Conservation (phyloP, 2,888 invertebrate genomes). For the Prosapia bicincta region DNA sequence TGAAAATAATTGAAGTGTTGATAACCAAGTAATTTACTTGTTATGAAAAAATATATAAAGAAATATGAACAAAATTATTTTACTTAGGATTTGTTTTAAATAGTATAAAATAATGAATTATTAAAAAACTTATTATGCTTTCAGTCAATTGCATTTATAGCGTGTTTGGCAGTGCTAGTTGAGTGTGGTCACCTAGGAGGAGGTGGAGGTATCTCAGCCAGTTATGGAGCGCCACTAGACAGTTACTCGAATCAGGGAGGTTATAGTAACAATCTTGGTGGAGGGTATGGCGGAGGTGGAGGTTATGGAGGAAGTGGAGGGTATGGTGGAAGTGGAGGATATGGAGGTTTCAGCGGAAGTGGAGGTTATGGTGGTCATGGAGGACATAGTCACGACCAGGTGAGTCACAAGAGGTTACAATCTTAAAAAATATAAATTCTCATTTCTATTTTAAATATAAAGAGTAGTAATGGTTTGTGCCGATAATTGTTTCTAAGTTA, state of each 20-base stretch:
- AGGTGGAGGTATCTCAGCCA: background rate
- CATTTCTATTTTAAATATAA: too few species aligned
- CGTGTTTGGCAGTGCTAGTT: background rate
- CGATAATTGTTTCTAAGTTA: too few species aligned
- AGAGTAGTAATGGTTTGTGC: too few species aligned
- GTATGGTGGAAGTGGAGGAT: background rate
- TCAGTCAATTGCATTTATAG: background rate
- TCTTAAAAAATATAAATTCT: too few species aligned
- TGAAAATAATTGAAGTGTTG: too few species aligned
- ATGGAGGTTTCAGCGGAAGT: background rate
- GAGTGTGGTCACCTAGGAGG: background rate
- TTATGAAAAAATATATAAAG: too few species aligned
- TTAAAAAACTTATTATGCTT: too few species aligned
- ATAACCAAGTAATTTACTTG: too few species aligned
- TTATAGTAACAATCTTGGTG: background rate
- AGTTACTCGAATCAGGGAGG: background rate
- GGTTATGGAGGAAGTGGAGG: background rate
- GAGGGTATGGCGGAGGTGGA: background rate
- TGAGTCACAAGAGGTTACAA: too few species aligned
- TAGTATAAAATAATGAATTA: too few species aligned
- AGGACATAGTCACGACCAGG: slow-evolving; percentile 12
- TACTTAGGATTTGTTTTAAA: too few species aligned
- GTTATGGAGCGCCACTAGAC: background rate
- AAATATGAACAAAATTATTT: too few species aligned
- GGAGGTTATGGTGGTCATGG: background rate